Evolutionary conservation across 2,113 vertebrate genomes (phyloP).

Genomic region (Dolichotis patagonum): DNA sequence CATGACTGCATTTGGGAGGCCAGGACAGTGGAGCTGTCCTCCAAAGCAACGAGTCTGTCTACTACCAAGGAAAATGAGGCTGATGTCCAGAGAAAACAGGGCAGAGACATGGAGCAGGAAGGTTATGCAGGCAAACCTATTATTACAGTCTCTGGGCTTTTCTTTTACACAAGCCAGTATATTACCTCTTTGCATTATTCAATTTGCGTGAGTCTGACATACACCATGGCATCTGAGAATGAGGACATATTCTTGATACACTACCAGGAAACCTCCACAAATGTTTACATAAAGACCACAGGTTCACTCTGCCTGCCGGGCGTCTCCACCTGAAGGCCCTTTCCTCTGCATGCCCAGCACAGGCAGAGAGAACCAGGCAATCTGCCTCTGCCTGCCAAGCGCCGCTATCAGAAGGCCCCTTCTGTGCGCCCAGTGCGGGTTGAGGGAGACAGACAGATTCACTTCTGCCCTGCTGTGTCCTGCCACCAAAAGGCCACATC

Average conservation of each 20-base stretch:
- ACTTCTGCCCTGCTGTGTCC: too few relatives aligned
- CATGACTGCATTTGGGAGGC: neutral
- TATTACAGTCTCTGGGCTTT: neutral
- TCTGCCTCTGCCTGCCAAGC: too few relatives aligned
- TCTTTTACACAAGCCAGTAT: neutral
- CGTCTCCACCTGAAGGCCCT: too few relatives aligned
- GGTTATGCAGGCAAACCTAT: neutral
- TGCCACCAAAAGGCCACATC: too few relatives aligned
- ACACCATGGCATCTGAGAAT: neutral
- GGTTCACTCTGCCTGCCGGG: too few relatives aligned
- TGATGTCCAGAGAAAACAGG: neutral
- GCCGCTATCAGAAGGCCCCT: too few relatives aligned
- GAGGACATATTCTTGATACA: neutral
- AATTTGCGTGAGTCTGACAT: neutral
- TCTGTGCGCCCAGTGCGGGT: too few relatives aligned
- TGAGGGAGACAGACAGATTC: too few relatives aligned
- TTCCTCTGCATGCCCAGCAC: too few relatives aligned
- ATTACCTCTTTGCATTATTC: neutral
- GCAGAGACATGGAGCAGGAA: neutral
- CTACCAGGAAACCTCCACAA: neutral
- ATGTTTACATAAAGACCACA: neutral
- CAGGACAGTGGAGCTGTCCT: neutral
- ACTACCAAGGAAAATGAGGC: neutral
- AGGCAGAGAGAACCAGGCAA: too few relatives aligned
- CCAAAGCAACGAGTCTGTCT: neutral